phyloP scores from a whole-genome alignment of 2,113 vertebrate species.

The Ochotona princeps region DNA sequence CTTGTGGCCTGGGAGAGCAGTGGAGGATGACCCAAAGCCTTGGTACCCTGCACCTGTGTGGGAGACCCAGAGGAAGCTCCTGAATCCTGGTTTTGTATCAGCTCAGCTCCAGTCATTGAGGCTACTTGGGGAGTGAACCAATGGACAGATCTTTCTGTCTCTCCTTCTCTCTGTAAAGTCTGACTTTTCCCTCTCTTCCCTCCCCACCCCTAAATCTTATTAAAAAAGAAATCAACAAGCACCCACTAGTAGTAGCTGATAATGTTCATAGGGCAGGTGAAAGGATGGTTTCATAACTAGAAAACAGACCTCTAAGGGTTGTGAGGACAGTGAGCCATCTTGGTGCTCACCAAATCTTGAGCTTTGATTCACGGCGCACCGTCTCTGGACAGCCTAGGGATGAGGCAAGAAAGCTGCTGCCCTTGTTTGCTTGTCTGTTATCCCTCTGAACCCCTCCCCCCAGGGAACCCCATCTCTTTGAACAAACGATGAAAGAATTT shows the following conservation, averaged over 20 bases:
- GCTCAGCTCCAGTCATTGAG: too few species aligned
- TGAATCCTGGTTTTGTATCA: too few species aligned
- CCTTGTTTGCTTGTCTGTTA: background rate
- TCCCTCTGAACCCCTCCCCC: background rate
- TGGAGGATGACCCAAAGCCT: too few species aligned
- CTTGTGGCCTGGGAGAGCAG: too few species aligned
- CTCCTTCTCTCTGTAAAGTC: too few species aligned
- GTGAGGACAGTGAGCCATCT: background rate
- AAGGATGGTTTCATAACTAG: background rate
- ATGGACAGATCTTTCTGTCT: too few species aligned
- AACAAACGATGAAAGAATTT: slow-evolving; percentile 63
- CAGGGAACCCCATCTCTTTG: slow-evolving; percentile 19
- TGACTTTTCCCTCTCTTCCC: too few species aligned
- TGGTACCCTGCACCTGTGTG: too few species aligned
- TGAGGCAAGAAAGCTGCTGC: background rate
- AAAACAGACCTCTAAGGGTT: slow-evolving; percentile 45
- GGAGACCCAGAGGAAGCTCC: too few species aligned
- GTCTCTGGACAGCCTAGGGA: slow-evolving; percentile 63
- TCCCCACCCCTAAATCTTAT: too few species aligned
- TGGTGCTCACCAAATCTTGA: background rate
- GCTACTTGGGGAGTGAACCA: too few species aligned
- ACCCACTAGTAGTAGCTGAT: slow-evolving; percentile 50
- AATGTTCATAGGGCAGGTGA: slow-evolving; percentile 51
- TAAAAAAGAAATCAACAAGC: background rate
- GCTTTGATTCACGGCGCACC: slow-evolving; percentile 31